phyloP scores from a whole-genome alignment of 2,888 invertebrate species.

The Nezara viridula region DNA sequence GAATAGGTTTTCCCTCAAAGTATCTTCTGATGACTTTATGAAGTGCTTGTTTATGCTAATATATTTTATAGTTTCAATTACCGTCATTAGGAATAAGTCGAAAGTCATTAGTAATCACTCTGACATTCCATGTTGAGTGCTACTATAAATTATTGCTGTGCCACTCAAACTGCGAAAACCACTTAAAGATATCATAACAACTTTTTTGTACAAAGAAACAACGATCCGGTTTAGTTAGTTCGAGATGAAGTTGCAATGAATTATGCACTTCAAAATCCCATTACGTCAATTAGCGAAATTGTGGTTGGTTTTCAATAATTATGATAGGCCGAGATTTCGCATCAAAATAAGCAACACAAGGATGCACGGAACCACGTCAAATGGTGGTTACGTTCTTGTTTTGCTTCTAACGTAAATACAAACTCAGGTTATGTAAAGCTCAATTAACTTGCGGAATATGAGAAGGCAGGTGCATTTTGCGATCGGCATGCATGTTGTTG shows the following conservation, averaged over 20 bases:
- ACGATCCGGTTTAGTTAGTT: neutral
- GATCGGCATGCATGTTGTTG: too few species aligned
- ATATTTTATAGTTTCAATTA: neutral
- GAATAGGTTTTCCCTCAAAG: neutral
- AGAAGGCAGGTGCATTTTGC: neutral
- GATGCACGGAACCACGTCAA: neutral
- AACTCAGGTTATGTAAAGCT: neutral
- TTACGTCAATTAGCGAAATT: neutral
- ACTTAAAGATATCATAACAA: neutral
- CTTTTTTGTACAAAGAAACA: neutral
- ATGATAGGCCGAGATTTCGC: neutral
- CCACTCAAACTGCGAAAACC: neutral
- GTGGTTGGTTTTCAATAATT: neutral
- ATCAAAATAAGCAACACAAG: neutral
- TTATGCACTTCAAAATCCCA: neutral
- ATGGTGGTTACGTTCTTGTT: neutral
- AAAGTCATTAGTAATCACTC: neutral
- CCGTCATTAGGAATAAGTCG: neutral
- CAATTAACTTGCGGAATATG: neutral
- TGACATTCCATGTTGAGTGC: neutral
- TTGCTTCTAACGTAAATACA: neutral
- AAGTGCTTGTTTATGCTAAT: neutral
- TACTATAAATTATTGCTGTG: neutral
- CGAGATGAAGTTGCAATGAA: neutral
- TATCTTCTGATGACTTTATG: neutral